A percentile compares a stretch with the other conserved stretches of the same genome.
Evolutionary conservation across 2,888 invertebrate genomes (phyloP).

Genomic region (Pheosia tremula): DNA sequence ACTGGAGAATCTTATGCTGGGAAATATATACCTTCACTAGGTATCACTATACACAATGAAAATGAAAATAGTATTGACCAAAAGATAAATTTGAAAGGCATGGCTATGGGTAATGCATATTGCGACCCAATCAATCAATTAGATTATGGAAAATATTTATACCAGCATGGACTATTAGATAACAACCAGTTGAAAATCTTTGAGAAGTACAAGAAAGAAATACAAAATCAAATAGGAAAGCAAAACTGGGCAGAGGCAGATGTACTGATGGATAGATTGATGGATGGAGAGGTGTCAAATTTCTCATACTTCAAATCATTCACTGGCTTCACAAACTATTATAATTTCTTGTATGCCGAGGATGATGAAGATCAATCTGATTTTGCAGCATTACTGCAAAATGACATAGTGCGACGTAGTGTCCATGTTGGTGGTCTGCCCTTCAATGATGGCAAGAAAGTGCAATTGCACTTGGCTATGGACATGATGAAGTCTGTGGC

Average conservation of each 20-base stretch:
- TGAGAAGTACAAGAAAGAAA: constrained; percentile 83
- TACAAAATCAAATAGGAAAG: constrained; percentile 83
- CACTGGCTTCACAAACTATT: constrained; percentile 91
- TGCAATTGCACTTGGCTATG: constrained; percentile 76
- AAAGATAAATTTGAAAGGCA: constrained; percentile 81
- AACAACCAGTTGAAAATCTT: constrained; percentile 83
- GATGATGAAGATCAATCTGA: constrained; percentile 72
- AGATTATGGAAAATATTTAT: constrained; percentile 78
- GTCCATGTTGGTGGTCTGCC: constrained; percentile 86
- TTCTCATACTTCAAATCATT: constrained; percentile 84
- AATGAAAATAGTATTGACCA: constrained; percentile 52
- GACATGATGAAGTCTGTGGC: constrained; percentile 86
- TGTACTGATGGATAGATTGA: constrained; percentile 87
- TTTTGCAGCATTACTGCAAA: constrained; percentile 58
- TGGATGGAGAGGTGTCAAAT: constrained; percentile 72
- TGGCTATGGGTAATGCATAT: constrained; percentile 81
- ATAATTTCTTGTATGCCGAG: constrained; percentile 86
- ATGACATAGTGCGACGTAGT: constrained; percentile 71
- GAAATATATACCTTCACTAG: constrained; percentile 79
- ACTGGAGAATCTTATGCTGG: constrained; percentile 87
- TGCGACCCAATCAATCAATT: constrained; percentile 80
- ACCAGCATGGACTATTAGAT: constrained; percentile 83
- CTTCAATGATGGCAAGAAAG: constrained; percentile 74
- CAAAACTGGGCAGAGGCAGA: constrained; percentile 88
- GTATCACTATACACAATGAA: constrained; percentile 78